phyloP scores from a whole-genome alignment of 2,888 invertebrate genomes.

The Hartigia nigra region DNA sequence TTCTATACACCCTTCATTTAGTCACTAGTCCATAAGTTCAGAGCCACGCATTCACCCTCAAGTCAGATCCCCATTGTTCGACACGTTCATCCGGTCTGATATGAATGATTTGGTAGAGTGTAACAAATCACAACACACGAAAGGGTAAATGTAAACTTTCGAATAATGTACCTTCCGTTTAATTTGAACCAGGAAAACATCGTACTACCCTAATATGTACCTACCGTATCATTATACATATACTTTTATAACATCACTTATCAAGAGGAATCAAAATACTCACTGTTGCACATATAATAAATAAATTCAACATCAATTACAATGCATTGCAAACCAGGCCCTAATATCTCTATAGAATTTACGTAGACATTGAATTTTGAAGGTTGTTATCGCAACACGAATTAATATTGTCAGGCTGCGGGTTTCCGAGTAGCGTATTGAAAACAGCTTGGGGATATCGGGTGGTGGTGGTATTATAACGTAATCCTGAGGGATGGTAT shows the following conservation, averaged over 20 bases:
- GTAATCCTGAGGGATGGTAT: constrained; percentile 25
- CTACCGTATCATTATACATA: neutral
- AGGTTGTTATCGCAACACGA: neutral
- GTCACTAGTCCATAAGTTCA: neutral
- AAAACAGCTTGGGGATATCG: constrained; percentile 27
- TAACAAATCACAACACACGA: neutral
- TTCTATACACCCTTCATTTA: neutral
- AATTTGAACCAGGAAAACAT: neutral
- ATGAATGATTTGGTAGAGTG: neutral
- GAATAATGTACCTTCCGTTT: neutral
- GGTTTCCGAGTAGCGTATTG: constrained; percentile 24
- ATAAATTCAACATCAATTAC: neutral
- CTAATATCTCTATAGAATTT: neutral
- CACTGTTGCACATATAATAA: neutral
- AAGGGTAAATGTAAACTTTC: neutral
- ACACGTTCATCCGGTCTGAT: neutral
- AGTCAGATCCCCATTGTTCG: neutral
- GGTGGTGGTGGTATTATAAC: constrained; percentile 28
- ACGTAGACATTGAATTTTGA: neutral
- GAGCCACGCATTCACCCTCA: neutral
- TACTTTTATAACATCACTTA: neutral
- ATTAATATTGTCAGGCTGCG: neutral
- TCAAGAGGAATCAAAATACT: neutral
- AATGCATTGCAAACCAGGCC: neutral
- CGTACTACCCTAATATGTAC: neutral